Evolutionary conservation across 2,113 vertebrate genomes (phyloP).

Genomic region (Cottus gobio): DNA sequence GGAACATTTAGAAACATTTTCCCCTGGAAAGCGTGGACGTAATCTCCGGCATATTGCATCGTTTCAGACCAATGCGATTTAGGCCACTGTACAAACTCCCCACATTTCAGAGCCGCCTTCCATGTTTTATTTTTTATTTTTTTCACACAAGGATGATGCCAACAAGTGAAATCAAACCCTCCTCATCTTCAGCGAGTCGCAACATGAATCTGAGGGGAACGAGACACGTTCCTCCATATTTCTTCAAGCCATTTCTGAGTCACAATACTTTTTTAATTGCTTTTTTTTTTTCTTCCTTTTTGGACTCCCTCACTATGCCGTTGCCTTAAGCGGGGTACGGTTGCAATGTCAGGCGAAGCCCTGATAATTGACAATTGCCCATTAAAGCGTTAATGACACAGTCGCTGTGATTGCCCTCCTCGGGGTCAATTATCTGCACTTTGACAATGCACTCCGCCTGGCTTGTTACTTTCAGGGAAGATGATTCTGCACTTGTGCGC

Average conservation of each 20-base stretch:
- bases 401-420: constrained; percentile 55
- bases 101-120: constrained; percentile 10
- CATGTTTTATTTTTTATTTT: constrained; percentile 6
- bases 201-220: constrained; percentile 11
- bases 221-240: constrained; percentile 5
- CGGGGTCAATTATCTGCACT: constrained; percentile 68
- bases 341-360: constrained; percentile 48
- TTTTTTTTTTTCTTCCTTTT: constrained; percentile 54
- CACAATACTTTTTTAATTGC: constrained; percentile 69
- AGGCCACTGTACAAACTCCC: constrained; percentile 48
- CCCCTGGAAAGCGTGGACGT: constrained; percentile 44
- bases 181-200: constrained; percentile 8
- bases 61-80: constrained; percentile 51
- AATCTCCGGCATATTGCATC: constrained; percentile 43
- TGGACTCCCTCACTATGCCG: constrained; percentile 5
- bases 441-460: constrained; percentile 47
- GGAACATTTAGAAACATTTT: constrained; percentile 50
- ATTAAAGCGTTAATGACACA: constrained; percentile 70
- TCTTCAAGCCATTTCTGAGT: constrained; percentile 43
- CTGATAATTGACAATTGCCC: constrained; percentile 68
- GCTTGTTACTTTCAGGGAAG: constrained; percentile 47
- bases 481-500: constrained; percentile 50
- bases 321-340: constrained; percentile 43
- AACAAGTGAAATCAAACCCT: constrained; percentile 49
- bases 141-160: constrained; percentile 45